phyloP scores from a whole-genome alignment of 2,113 vertebrate species.

The Spea bombifrons region DNA sequence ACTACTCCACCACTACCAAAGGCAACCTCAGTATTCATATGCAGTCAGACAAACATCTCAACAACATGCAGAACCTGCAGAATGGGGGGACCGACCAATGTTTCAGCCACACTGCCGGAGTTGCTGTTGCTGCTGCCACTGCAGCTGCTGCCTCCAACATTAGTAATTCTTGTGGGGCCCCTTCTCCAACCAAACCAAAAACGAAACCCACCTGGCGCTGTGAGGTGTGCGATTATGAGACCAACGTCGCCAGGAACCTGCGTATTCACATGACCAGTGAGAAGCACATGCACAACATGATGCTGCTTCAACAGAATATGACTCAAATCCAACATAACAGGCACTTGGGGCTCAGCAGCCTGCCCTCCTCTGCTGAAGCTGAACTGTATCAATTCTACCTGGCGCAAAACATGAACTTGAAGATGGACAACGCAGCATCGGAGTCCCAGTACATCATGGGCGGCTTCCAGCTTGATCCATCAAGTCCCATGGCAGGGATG shows the following conservation, averaged over 20 bases:
- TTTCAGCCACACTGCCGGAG: slow-evolving; percentile 82
- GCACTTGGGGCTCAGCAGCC: slow-evolving; percentile 82
- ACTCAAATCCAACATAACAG: slow-evolving; percentile 89
- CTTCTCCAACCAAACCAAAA: slow-evolving; percentile 97
- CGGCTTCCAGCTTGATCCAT: slow-evolving; percentile 89
- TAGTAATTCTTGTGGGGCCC: slow-evolving; percentile 81
- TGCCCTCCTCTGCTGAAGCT: slow-evolving; percentile 89
- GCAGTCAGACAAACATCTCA: slow-evolving; percentile 99
- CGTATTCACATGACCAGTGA: slow-evolving; percentile 99
- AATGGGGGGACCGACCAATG: slow-evolving; percentile 92
- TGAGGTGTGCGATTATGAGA: slow-evolving; percentile 98
- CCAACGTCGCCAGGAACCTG: slow-evolving; percentile 95
- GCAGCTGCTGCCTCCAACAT: slow-evolving; percentile 76
- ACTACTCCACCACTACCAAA: slow-evolving; percentile 99
- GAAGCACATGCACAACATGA: slow-evolving; percentile 99
- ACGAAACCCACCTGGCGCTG: slow-evolving; percentile 97
- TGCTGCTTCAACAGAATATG: slow-evolving; percentile 97
- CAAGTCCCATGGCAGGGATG: slow-evolving; percentile 78
- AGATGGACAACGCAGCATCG: slow-evolving; percentile 82
- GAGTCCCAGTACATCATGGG: slow-evolving; percentile 91
- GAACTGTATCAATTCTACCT: slow-evolving; percentile 99
- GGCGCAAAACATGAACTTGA: slow-evolving; percentile 93
- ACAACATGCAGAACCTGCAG: slow-evolving; percentile 99
- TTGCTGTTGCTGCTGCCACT: slow-evolving; percentile 74
- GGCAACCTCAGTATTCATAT: slow-evolving; percentile 99